These are phyloP conservation scores for Acanthosepion lycidas DNA, from an alignment of 2,888 invertebrate species.

Conservation along the genomic window DNA sequence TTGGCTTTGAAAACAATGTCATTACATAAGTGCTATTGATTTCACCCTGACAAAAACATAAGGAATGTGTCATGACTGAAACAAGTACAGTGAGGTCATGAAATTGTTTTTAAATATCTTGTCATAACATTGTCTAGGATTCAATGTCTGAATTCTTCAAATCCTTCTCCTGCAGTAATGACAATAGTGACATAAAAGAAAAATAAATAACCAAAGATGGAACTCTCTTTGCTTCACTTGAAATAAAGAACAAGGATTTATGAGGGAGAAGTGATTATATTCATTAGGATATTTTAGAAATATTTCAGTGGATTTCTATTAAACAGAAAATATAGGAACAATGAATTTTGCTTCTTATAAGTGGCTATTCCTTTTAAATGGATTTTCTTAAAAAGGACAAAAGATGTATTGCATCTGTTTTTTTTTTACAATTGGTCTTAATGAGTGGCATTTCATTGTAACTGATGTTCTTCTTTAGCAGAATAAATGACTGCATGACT, in stretches of 20 bases:
- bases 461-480: no score
- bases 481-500: no score
- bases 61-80: background rate
- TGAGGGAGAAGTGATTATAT: background rate
- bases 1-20: slow-evolving; percentile 3
- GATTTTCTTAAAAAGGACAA: no score
- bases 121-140: background rate
- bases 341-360: no score
- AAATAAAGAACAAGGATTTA: background rate
- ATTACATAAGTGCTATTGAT: background rate
- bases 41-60: background rate
- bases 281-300: background rate
- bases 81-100: background rate
- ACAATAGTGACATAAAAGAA: background rate
- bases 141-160: background rate
- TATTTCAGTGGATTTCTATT: no score
- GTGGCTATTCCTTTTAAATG: no score
- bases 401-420: no score
- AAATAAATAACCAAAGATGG: background rate
- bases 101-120: no score
- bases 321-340: no score
- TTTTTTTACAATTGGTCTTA: no score
- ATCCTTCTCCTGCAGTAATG: background rate
- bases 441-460: no score
- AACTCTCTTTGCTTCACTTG: background rate